Evolutionary conservation across 2,797 vertebrate genomes (phyloP).

Genomic region (Hozukius guyotensis): DNA sequence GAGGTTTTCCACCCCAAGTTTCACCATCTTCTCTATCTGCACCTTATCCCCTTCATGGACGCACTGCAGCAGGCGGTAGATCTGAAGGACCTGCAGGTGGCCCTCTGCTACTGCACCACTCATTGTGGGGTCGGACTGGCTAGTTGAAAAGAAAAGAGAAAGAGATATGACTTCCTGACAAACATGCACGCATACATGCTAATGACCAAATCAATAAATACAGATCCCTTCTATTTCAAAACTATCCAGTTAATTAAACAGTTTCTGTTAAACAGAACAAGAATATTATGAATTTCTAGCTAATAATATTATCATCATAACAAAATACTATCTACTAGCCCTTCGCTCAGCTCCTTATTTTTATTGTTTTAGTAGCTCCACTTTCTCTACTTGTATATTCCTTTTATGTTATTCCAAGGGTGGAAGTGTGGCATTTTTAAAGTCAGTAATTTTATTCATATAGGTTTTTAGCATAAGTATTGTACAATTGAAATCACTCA

Average conservation of each 20-base stretch:
- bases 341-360: too few relatives aligned
- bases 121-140: slow-evolving; percentile 43
- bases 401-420: not conserved
- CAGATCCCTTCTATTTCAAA: not conserved
- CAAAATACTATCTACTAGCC: too few relatives aligned
- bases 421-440: not conserved
- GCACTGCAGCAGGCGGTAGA: slow-evolving; percentile 91
- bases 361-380: too few relatives aligned
- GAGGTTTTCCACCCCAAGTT: slow-evolving; percentile 85
- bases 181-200: not conserved
- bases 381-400: too few relatives aligned
- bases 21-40: slow-evolving; percentile 87
- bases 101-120: slow-evolving; percentile 72
- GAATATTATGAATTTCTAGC: not conserved
- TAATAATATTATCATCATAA: too few relatives aligned
- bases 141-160: not conserved
- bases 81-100: slow-evolving; percentile 87
- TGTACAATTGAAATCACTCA: not conserved
- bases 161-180: not conserved
- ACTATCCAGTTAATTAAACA: not conserved
- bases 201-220: not conserved
- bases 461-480: not conserved
- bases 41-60: slow-evolving; percentile 82
- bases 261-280: not conserved
- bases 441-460: not conserved